Base-by-base conservation (phyloP, 2,888 invertebrate species). In the Cataglyphis livida region DNA sequence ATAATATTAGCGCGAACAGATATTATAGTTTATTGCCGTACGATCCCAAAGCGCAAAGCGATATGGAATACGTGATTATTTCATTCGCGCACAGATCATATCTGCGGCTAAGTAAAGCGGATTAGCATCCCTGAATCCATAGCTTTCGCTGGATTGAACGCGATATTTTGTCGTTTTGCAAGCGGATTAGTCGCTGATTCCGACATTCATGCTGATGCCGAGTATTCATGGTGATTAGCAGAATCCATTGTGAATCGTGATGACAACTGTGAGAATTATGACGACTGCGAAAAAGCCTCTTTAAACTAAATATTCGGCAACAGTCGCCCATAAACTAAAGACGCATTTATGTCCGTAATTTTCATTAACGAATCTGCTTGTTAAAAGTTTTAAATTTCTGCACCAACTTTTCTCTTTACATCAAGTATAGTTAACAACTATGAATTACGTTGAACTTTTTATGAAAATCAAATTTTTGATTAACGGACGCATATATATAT, bases 331-430 rank as follows among this genome's bases (percentile, higher is more conserved):
- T 35, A 57, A 64, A n/a, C 4, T 10, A 73, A 64, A 32, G 51
- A 38, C 75, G 54, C 38, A 87, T 82, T 82, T 81, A 74, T 44
- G 51, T 51, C n/a, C 6, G n/a, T n/a, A 51, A 51, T 83, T 73
- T 82, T 88, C 79, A 78, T 87, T 74, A 87, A 84, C 85, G 79
- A 81, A 82, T 76, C 73, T 61, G 82, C 81, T 89, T 73, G 82
- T 89, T 89, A 87, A 81, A 85, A 82, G 71, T 79, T 85, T 86
- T 81, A 81, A 75, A 70, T 89, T 89, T 70, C 64, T 84, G 84
- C 41, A 86, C 81, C 81, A 87, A 79, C 84, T 84, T 84, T 82
- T 18, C 28, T 62, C 10, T 83, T 70, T 83, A 61, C 35, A 62
- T 64, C 76, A 44, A 44, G 35, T 32, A 41, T 73, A 28, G 28